phyloP scores from a whole-genome alignment of 2,113 vertebrate genomes.

The Cercocebus atys region DNA sequence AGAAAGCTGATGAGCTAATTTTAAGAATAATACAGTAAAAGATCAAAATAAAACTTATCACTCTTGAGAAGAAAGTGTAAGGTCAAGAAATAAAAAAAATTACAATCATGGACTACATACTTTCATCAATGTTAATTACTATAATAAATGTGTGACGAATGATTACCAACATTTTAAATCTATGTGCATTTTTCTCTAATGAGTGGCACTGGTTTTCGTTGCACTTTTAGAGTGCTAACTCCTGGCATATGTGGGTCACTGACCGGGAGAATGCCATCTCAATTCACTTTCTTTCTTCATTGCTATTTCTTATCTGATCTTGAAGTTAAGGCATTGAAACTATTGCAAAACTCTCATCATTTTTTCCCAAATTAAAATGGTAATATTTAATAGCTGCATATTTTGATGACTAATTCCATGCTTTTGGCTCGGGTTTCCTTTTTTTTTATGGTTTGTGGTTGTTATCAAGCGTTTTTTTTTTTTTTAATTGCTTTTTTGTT shows the following conservation, averaged over 20 bases:
- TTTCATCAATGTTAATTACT: not conserved
- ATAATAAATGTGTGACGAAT: not conserved
- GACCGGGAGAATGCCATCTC: not conserved
- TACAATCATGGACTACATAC: not conserved
- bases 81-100: constrained; percentile 30
- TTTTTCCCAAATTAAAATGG: constrained; percentile 4
- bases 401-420: constrained; percentile 21
- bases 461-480: constrained; percentile 30
- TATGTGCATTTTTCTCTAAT: not conserved
- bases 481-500: not conserved
- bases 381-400: constrained; percentile 17
- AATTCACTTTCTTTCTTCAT: not conserved
- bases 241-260: not conserved
- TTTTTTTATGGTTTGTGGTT: not conserved
- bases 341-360: not conserved
- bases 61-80: constrained; percentile 13
- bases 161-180: not conserved
- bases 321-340: not conserved
- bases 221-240: not conserved
- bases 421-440: not conserved
- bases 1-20: constrained; percentile 45
- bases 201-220: not conserved
- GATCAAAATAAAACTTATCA: constrained; percentile 1
- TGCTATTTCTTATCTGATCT: not conserved
- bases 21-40: constrained; percentile 21